Evolutionary conservation across 2,888 invertebrate genomes (phyloP).

Genomic region (Dicycla oo): DNA sequence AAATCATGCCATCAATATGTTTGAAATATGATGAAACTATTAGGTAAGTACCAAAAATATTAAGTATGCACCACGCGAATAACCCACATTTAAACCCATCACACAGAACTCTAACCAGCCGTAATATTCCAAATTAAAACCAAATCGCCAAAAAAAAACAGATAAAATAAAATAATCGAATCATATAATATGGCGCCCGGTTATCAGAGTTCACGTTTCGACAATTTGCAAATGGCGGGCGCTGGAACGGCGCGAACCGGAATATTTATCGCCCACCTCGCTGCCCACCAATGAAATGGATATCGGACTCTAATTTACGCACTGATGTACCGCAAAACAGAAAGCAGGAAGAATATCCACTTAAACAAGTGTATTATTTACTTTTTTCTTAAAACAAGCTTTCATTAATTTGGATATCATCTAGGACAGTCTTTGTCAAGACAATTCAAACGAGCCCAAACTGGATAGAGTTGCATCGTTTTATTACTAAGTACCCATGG

Average conservation of each 20-base stretch:
- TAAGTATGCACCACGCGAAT: neutral
- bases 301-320: slow-evolving; percentile 65
- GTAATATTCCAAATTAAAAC: slow-evolving; percentile 8
- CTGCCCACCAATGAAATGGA: slow-evolving; percentile 52
- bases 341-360: slow-evolving; percentile 10
- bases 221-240: slow-evolving; percentile 71
- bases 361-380: too few relatives aligned
- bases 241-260: slow-evolving; percentile 56
- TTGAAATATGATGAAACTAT: neutral
- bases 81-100: neutral
- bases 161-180: slow-evolving; percentile 28
- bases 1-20: neutral
- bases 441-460: too few relatives aligned
- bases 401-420: too few relatives aligned
- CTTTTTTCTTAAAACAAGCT: too few relatives aligned
- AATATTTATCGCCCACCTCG: slow-evolving; percentile 67
- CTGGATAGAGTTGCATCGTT: too few relatives aligned
- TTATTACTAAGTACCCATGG: too few relatives aligned
- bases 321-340: slow-evolving; percentile 22
- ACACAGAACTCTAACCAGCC: neutral
- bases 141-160: neutral
- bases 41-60: neutral
- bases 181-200: slow-evolving; percentile 45
- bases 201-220: slow-evolving; percentile 63
- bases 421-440: too few relatives aligned